phyloP scores from a whole-genome alignment of 2,888 invertebrate genomes.

The Taphrorychus bicolor region DNA sequence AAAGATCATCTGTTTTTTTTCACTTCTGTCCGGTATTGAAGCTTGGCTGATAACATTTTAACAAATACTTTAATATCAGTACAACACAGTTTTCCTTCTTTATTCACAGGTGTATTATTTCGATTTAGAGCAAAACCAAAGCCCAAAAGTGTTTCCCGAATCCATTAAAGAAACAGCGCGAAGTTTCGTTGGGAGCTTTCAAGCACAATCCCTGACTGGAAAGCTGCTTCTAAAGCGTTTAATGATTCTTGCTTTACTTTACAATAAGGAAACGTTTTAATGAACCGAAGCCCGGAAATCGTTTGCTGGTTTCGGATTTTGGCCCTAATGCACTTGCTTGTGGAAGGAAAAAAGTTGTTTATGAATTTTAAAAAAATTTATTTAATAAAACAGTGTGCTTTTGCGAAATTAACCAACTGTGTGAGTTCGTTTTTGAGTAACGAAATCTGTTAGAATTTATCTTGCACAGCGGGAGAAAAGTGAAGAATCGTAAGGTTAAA shows the following conservation, averaged over 20 bases:
- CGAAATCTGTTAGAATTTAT: no score
- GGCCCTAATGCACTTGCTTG: not conserved
- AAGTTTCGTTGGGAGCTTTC: not conserved
- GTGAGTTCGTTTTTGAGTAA: no score
- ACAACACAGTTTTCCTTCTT: no score
- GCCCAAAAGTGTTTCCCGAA: conserved; percentile 14
- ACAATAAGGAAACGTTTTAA: not conserved
- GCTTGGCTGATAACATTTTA: no score
- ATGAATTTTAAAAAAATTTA: not conserved
- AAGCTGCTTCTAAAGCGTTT: not conserved
- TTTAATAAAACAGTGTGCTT: no score
- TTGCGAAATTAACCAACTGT: no score
- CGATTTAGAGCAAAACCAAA: not conserved
- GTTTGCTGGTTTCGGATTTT: not conserved
- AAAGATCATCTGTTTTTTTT: no score
- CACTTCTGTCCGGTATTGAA: no score
- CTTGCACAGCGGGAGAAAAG: no score
- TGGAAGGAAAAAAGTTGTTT: not conserved
- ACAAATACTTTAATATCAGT: no score
- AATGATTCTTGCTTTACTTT: not conserved
- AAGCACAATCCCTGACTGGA: not conserved
- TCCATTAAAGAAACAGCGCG: conserved; percentile 12
- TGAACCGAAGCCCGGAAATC: not conserved
- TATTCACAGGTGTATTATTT: not conserved
- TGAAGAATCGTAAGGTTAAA: no score